Evolutionary conservation across 2,113 vertebrate species (phyloP).

Genomic region (Madoqua kirkii): DNA sequence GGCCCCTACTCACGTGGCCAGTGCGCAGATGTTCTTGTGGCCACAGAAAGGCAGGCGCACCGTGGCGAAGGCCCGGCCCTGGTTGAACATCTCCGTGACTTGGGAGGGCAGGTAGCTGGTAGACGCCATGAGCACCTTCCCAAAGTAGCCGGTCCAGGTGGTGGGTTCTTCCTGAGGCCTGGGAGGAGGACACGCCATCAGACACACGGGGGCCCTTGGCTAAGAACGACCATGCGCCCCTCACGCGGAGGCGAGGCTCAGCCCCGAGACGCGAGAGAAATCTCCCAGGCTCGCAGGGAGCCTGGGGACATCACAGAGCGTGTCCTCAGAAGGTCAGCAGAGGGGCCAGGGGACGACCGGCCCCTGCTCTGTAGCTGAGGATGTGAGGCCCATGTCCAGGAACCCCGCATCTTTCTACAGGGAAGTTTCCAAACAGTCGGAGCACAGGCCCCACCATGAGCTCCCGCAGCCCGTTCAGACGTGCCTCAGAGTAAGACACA

Average conservation of each 20-base stretch:
- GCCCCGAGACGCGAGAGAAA: too few species aligned
- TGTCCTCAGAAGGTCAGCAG: too few species aligned
- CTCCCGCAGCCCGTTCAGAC: rapidly evolving
- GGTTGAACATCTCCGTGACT: slow-evolving; percentile 99
- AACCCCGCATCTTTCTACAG: rapidly evolving
- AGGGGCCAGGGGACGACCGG: rapidly evolving
- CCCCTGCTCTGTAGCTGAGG: rapidly evolving
- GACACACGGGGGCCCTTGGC: not conserved
- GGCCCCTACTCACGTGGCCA: slow-evolving; percentile 89
- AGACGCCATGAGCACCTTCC: slow-evolving; percentile 96
- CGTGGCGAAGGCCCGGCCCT: slow-evolving; percentile 97
- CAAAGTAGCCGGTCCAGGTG: slow-evolving; percentile 98
- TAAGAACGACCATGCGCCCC: rapidly evolving
- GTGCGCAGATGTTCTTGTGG: slow-evolving; percentile 97
- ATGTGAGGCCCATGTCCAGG: rapidly evolving
- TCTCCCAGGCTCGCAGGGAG: not conserved
- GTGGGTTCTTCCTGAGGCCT: slow-evolving; percentile 98
- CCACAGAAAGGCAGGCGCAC: slow-evolving; percentile 97
- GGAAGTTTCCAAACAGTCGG: not conserved
- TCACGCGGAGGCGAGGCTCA: not conserved
- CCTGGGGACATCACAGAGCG: rapidly evolving
- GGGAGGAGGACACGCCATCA: rapidly evolving
- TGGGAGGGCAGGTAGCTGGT: slow-evolving; percentile 97
- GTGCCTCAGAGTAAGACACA: not conserved
- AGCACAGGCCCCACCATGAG: rapidly evolving